Evolutionary conservation across 2,113 vertebrate genomes (phyloP), one percentile per base, ranked within the genome.

Genomic region (Mirza zaza): DNA sequence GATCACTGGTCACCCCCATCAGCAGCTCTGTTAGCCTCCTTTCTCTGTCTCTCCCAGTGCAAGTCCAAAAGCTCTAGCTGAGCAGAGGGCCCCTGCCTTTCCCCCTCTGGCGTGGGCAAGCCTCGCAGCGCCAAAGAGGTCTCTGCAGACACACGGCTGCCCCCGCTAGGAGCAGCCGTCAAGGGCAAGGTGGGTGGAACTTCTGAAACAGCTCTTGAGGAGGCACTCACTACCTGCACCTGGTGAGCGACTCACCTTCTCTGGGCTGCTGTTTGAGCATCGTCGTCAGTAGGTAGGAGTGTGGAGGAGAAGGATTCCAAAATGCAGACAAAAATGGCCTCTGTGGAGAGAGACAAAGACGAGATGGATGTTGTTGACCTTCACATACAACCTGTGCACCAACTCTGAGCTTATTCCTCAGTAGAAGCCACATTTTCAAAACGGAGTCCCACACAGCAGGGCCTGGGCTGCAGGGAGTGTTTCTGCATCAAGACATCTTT

Each of bases 401-500:
- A 42, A 23, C n/a, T 25, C 5, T 9, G 32, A 86, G 48, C 55
- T 45, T 36, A 1, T 23, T 87, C 32, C 36, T 67, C 48, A n/a
- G 68, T 57, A 86, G 71, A 76, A 71, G 63, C 71, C 59, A 12
- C 3, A 10, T 75, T 67, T 45, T 20, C 48, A n/a, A 42, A 20
- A 21, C 29, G 1, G 61, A 55, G 27, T 4, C 8, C 17, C 52
- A 85, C 8, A 29, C 18, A 34, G 7, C 5, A 8, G n/a, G 55
- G 17, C 90, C 83, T 14, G 23, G 92, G 94, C 97, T 83, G 75
- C 50, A 9, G 55, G 96, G 87, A 84, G 94, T 81, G 94, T 95
- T 97, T 97, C 94, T 96, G 75, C 94, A 96, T 97, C 96, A 89
- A 97, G 97, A 71, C 90, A 80, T 96, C 97, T 97, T 98, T 97